phyloP scores from a whole-genome alignment of 2,113 vertebrate genomes.

The Ancistrus triradiatus region DNA sequence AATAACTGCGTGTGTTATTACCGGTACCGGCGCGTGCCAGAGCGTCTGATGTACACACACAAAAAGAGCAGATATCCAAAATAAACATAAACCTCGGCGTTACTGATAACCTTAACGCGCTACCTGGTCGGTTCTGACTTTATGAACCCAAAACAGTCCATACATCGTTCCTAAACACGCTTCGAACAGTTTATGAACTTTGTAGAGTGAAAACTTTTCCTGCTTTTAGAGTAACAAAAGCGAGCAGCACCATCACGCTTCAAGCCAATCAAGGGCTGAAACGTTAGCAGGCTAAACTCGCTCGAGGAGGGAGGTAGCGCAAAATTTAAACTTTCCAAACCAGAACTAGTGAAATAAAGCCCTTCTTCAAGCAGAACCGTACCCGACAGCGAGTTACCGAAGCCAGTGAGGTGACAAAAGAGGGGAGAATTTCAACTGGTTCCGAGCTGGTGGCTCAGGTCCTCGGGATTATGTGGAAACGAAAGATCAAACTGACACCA shows the following conservation, averaged over 20 bases:
- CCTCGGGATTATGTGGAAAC: not conserved
- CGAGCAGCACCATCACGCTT: conserved; percentile 20
- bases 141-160: too few species aligned
- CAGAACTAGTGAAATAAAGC: not conserved
- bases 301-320: conserved; percentile 35
- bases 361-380: not conserved
- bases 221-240: not conserved
- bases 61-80: too few species aligned
- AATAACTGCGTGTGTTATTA: too few species aligned
- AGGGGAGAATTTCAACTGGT: conserved; percentile 24
- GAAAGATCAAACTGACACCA: conserved; percentile 10
- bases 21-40: too few species aligned
- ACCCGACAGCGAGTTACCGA: not conserved
- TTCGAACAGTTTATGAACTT: too few species aligned
- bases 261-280: conserved; percentile 43
- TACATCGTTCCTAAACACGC: too few species aligned
- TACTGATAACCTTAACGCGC: too few species aligned
- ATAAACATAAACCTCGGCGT: too few species aligned
- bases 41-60: too few species aligned
- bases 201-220: conserved; percentile 17
- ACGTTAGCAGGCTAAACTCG: conserved; percentile 39
- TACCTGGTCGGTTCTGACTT: too few species aligned
- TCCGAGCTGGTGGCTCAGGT: conserved; percentile 8
- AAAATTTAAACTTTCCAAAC: conserved; percentile 46
- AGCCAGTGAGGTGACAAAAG: too few species aligned